A percentile compares a stretch with the other conserved stretches of the same genome.
phyloP scores from a whole-genome alignment of 2,888 invertebrate species.

The Tetragnatha montana region DNA sequence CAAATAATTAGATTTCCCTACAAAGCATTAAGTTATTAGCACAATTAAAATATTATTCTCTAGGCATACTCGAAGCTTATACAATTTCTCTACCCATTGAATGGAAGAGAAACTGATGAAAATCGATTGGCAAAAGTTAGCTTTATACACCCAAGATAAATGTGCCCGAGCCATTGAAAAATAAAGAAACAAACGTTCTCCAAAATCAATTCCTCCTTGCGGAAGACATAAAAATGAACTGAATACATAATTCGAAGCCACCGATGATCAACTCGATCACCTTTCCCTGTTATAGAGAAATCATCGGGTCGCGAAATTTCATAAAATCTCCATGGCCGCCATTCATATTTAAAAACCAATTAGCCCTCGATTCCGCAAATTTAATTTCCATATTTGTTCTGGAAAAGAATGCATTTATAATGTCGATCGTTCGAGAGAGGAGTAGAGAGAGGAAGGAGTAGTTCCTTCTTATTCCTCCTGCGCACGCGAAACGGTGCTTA shows the following conservation, averaged over 20 bases:
- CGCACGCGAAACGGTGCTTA: constrained; percentile 23
- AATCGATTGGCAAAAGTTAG: no score
- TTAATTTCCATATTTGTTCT: constrained; percentile 48
- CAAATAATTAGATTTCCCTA: no score
- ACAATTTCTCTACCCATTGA: no score
- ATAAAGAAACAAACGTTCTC: no score
- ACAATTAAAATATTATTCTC: no score
- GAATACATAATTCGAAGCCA: neutral
- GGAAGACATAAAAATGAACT: neutral
- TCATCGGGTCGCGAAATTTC: constrained; percentile 23
- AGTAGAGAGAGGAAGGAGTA: neutral
- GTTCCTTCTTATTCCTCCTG: neutral
- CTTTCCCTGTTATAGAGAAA: neutral
- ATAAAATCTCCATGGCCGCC: constrained; percentile 9
- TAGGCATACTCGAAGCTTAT: no score
- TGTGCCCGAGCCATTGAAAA: no score
- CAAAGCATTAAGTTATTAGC: no score
- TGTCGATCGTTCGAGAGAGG: constrained; percentile 12
- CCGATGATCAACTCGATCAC: constrained; percentile 8
- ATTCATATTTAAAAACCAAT: constrained; percentile 50
- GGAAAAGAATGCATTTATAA: neutral
- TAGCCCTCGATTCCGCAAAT: constrained; percentile 36
- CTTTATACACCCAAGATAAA: no score
- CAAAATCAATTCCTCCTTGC: constrained; percentile 4
- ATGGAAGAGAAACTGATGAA: no score